Base-by-base conservation (phyloP, 2,113 vertebrate species). In the Ifrita kowaldi region DNA sequence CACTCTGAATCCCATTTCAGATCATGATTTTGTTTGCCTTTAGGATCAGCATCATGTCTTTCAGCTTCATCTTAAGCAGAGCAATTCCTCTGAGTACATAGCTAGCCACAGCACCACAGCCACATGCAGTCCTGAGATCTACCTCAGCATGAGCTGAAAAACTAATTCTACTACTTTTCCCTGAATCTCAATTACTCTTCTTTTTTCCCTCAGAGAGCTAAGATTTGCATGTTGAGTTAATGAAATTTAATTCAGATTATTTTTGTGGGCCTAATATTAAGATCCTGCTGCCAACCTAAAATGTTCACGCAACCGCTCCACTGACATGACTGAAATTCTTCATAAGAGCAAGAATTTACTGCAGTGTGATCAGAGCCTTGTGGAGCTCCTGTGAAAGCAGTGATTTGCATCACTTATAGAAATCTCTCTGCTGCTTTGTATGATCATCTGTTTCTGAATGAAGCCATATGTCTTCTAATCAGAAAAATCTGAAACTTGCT, bases 311-410 rank as follows among this genome's bases (percentile, higher is more conserved):
- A 89, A 67, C 11, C 59, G 12, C 26, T 87, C 24, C 9, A 39
- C 23, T 52, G 41, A 42, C 23, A 60, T 39, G 26, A 55, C 28
- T 55, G 16, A 49, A 73, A 81, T n/a, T 77, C 19, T 49, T 69
- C 6, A 2, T 32, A 32, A 68, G 13, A 56, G 8, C 13, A 79
- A 80, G 49, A 64, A 67, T 69, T 93, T 87, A 47, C 35, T 47
- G 24, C 17, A 87, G 24, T 4, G 2, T 37, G 13, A 70, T 39
- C 32, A 74, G 19, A 74, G 4, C 16, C 3, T 24, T 0, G 0
- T 28, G 32, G 81, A 56, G 26, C 26, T 5, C 26, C 42, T 55
- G 32, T 63, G 69, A 82, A 84, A 75, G 3, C 2, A 75, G 24
- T 46, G 19, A 41, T 70, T 71, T 75, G 14, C 10, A 37, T 65